Conservation (phyloP, 2,797 vertebrate species). For the Gymnopithys bicolor region DNA sequence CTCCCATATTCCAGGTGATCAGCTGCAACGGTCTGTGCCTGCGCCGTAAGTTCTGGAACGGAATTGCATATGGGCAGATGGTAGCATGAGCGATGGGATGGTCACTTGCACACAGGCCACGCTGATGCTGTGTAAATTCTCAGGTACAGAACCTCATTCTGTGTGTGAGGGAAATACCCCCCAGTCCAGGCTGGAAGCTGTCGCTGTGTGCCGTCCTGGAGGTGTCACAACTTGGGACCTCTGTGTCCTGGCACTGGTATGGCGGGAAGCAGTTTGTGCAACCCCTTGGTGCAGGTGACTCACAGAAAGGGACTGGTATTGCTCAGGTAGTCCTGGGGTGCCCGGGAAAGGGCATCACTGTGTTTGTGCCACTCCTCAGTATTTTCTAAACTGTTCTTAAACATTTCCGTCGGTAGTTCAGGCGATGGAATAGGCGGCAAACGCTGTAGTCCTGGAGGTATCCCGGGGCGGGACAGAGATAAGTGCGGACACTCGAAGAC, state of each 20-base stretch:
- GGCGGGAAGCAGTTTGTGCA: background rate
- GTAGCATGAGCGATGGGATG: fast-evolving
- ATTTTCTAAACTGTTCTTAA: background rate
- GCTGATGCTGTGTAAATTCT: background rate
- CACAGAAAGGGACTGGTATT: background rate
- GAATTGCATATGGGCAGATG: fast-evolving
- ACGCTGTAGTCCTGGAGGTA: fast-evolving
- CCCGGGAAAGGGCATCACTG: background rate
- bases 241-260: background rate
- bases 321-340: background rate
- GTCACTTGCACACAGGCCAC: background rate
- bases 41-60: background rate
- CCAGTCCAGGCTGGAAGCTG: background rate
- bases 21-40: background rate
- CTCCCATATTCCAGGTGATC: background rate
- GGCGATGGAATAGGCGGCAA: fast-evolving
- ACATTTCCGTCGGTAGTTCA: fast-evolving
- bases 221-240: background rate
- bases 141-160: background rate
- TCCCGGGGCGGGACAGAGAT: background rate
- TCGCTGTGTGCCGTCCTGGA: background rate
- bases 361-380: background rate
- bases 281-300: background rate
- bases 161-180: background rate
- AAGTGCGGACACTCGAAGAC: fast-evolving